Conservation (phyloP, 2,797 vertebrate species). For the Coluber constrictor region DNA sequence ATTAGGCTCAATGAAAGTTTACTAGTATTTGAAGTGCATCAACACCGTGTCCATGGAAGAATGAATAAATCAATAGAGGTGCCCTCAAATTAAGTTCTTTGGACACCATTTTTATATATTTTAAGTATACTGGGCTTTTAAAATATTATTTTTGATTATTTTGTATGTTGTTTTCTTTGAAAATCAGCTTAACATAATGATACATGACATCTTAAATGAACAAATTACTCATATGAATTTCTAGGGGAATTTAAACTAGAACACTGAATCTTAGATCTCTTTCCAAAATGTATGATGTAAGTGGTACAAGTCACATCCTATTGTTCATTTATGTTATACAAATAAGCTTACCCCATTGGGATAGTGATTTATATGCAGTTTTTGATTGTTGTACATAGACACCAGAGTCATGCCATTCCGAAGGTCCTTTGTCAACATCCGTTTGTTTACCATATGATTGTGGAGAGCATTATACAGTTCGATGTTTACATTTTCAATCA, state of each 20-base stretch:
- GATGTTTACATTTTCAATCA: slow-evolving; percentile 94
- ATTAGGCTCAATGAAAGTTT: neutral
- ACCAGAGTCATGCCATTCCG: slow-evolving; percentile 83
- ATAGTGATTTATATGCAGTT: slow-evolving; percentile 91
- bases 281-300: neutral
- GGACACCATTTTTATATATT: neutral
- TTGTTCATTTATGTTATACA: neutral
- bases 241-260: neutral
- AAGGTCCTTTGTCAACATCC: slow-evolving; percentile 92
- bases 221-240: neutral
- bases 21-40: neutral
- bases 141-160: neutral
- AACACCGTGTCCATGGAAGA: neutral
- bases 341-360: slow-evolving; percentile 87
- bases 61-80: neutral
- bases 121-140: neutral
- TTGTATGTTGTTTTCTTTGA: neutral
- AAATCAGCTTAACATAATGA: neutral
- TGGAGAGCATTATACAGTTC: slow-evolving; percentile 94
- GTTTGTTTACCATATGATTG: slow-evolving; percentile 92
- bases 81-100: neutral
- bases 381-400: slow-evolving; percentile 91
- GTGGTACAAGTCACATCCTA: neutral
- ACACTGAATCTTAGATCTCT: neutral
- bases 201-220: neutral